Percentiles rank a stretch among this genome's conserved stretches.
Evolutionary conservation across 2,888 invertebrate species (phyloP).

Genomic region (Lypha dubia): DNA sequence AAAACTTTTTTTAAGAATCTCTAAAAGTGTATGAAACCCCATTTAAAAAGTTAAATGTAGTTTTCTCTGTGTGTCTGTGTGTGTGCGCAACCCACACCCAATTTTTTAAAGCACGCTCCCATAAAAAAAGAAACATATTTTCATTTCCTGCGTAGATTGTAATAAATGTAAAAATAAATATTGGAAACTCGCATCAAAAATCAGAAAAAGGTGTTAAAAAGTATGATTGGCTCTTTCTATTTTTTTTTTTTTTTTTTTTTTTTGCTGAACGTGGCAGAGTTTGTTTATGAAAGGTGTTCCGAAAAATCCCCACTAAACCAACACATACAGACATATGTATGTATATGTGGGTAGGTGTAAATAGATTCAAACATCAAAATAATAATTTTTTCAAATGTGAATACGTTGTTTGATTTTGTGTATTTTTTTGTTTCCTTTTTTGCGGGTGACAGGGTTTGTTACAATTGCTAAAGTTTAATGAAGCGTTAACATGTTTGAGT

Average conservation of each 20-base stretch:
- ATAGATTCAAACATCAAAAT: not conserved
- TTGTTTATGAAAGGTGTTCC: constrained; percentile 64
- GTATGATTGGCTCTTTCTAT: constrained; percentile 74
- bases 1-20: constrained; percentile 47
- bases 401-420: constrained; percentile 37
- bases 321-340: constrained; percentile 5
- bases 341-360: not conserved
- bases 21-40: constrained; percentile 15
- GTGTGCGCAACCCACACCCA: constrained; percentile 51
- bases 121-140: constrained; percentile 61
- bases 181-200: constrained; percentile 22
- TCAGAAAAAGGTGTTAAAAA: constrained; percentile 72
- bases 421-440: constrained; percentile 15
- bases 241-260: constrained; percentile 36
- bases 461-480: constrained; percentile 70
- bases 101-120: constrained; percentile 59
- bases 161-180: constrained; percentile 40
- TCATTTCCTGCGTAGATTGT: constrained; percentile 67
- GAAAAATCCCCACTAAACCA: constrained; percentile 52
- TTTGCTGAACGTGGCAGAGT: constrained; percentile 51
- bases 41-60: not conserved
- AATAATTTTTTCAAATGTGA: constrained; percentile 31
- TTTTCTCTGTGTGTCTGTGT: not conserved
- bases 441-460: constrained; percentile 4
- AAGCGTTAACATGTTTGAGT: constrained; percentile 73